These are phyloP conservation scores for Clangula hyemalis DNA, from an alignment of 2,797 vertebrate genomes.

Conservation along the genomic window DNA sequence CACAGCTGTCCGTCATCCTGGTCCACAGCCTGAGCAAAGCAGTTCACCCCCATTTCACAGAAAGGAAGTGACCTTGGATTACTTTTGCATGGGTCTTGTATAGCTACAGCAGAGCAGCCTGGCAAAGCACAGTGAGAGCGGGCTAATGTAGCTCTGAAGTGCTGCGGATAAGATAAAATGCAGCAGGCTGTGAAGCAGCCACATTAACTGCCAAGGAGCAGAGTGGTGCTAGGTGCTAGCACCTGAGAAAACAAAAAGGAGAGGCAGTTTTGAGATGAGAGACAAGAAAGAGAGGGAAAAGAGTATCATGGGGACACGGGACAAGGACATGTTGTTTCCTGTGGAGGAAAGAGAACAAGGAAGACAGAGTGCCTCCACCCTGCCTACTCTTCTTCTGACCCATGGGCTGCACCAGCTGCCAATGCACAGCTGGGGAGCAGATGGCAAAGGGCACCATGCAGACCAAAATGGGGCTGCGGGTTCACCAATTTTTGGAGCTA, in stretches of 20 bases:
- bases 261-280: not conserved
- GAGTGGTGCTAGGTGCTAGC: accelerated
- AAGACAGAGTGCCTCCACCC: not conserved
- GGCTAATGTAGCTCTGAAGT: not conserved
- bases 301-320: not conserved
- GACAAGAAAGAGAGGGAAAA: not conserved
- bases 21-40: not conserved
- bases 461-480: not conserved
- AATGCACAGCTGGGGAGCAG: not conserved
- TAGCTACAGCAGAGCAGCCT: not conserved
- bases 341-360: not conserved
- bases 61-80: not conserved
- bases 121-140: not conserved
- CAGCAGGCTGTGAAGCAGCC: not conserved
- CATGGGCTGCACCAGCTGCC: not conserved
- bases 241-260: not conserved
- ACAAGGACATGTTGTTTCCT: not conserved
- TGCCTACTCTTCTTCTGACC: not conserved
- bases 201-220: not conserved
- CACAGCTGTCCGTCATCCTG: not conserved
- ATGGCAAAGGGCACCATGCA: not conserved
- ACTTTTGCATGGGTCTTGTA: not conserved
- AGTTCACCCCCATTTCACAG: not conserved
- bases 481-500: not conserved
- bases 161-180: not conserved